Percentiles rank a stretch among this genome's conserved stretches.
Conservation (phyloP, 2,888 invertebrate genomes). For the Frankliniella fusca region DNA sequence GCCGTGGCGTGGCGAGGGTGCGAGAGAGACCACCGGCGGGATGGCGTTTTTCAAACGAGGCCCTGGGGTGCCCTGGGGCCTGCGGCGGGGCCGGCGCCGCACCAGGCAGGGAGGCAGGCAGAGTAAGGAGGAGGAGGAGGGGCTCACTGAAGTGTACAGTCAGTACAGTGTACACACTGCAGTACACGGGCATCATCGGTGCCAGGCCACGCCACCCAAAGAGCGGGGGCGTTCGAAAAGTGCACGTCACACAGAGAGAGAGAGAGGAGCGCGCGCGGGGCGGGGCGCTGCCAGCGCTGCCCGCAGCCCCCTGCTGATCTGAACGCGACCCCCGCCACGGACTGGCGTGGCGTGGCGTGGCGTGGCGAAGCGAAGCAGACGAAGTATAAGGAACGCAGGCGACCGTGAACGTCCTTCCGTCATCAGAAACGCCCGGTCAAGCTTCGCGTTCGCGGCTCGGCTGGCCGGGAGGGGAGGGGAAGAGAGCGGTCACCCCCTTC, state of each 20-base stretch:
- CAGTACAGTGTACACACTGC: too few relatives aligned
- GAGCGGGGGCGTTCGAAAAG: not conserved
- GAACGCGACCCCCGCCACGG: not conserved
- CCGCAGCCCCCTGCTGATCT: not conserved
- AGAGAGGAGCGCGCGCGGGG: not conserved
- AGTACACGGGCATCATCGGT: too few relatives aligned
- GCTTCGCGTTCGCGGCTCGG: not conserved
- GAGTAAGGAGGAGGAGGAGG: too few relatives aligned
- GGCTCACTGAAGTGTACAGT: too few relatives aligned
- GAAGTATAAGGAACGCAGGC: not conserved
- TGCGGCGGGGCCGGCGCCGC: too few relatives aligned
- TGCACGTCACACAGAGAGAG: not conserved
- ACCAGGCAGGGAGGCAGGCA: too few relatives aligned
- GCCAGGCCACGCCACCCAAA: too few relatives aligned
- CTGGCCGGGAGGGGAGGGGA: not conserved
- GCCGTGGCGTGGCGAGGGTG: too few relatives aligned
- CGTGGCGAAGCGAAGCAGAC: not conserved
- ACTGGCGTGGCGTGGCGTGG: not conserved
- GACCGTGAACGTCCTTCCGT: slow-evolving; percentile 23
- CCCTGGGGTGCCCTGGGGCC: too few relatives aligned
- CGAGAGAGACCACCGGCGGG: too few relatives aligned
- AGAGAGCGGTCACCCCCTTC: not conserved
- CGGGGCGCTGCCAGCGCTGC: too few relatives aligned
- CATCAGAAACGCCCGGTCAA: slow-evolving; percentile 5
- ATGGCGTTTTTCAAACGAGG: too few relatives aligned